Conservation (phyloP, 2,888 invertebrate species). For the Hoplodrina ambigua region DNA sequence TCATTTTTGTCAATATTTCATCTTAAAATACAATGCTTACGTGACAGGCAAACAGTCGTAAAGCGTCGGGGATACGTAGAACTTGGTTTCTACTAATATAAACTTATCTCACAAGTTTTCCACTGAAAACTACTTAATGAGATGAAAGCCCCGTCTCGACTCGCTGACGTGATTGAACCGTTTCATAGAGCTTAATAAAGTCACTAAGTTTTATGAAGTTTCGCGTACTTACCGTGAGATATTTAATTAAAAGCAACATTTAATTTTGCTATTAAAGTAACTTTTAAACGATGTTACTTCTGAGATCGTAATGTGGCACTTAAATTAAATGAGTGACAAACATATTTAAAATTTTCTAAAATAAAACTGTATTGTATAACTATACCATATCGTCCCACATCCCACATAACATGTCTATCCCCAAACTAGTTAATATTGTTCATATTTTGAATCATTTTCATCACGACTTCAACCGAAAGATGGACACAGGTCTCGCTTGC, state of each 20-base stretch:
- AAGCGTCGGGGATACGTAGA: slow-evolving; percentile 52
- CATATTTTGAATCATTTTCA: not conserved
- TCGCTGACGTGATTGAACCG: slow-evolving; percentile 6
- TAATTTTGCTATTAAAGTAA: not conserved
- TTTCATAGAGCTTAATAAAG: slow-evolving; percentile 3
- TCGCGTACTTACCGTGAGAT: not conserved
- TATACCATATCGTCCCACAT: not conserved
- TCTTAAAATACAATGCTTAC: slow-evolving; percentile 64
- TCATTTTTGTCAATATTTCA: slow-evolving; percentile 76
- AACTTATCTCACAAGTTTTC: slow-evolving; percentile 24
- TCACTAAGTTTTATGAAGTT: slow-evolving; percentile 16
- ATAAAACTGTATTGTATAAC: not conserved
- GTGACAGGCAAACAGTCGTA: slow-evolving; percentile 57
- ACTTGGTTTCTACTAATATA: slow-evolving; percentile 22
- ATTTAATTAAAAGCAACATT: slow-evolving; percentile 10
- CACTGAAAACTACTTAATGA: slow-evolving; percentile 36
- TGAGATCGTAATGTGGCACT: not conserved
- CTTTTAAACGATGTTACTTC: not conserved
- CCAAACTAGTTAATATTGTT: too few relatives aligned
- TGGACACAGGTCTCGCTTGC: too few relatives aligned
- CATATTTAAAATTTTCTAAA: not conserved
- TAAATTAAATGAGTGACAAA: not conserved
- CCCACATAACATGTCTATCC: not conserved
- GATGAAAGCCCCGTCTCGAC: slow-evolving; percentile 8
- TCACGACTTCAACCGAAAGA: not conserved